Conservation (phyloP, 1,140 invertebrate genomes). For the Panagrolaimus sp. region DNA sequence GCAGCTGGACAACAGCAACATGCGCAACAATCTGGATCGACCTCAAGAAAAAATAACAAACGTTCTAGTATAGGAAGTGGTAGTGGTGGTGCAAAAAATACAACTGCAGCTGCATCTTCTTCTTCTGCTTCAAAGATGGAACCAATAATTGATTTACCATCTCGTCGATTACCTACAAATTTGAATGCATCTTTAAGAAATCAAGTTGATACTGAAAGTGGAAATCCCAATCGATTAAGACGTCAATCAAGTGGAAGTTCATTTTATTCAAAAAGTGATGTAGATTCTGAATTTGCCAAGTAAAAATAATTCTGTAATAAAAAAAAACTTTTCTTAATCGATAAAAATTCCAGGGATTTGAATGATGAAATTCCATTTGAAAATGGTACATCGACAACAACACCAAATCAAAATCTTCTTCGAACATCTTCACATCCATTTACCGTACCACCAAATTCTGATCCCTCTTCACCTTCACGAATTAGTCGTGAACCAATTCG, state of each 20-base stretch:
- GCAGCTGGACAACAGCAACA: background rate
- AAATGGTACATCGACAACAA: too few relatives aligned
- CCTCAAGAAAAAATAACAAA: background rate
- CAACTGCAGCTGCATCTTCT: too few relatives aligned
- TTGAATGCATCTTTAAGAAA: slow-evolving; percentile 6
- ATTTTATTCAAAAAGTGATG: slow-evolving; percentile 21
- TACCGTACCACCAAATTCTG: too few relatives aligned
- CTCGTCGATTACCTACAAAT: slow-evolving; percentile 3
- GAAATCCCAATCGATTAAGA: background rate
- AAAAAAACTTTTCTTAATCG: background rate
- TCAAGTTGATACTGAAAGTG: slow-evolving; percentile 18
- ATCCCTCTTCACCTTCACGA: too few relatives aligned
- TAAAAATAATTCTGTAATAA: background rate
- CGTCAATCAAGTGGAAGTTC: slow-evolving; percentile 22
- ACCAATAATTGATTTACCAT: background rate
- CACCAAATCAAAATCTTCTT: too few relatives aligned
- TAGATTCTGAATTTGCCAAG: slow-evolving; percentile 17
- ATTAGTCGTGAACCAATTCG: too few relatives aligned
- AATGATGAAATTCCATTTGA: too few relatives aligned
- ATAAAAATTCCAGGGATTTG: too few relatives aligned
- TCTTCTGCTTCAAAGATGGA: too few relatives aligned
- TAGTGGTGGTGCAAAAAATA: slow-evolving; percentile 10
- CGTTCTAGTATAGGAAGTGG: too few relatives aligned
- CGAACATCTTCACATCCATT: too few relatives aligned
- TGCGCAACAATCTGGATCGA: background rate